These are phyloP conservation scores for Lamellibrachia luymesi DNA, from an alignment of 1,140 invertebrate species.

Conservation along the genomic window DNA sequence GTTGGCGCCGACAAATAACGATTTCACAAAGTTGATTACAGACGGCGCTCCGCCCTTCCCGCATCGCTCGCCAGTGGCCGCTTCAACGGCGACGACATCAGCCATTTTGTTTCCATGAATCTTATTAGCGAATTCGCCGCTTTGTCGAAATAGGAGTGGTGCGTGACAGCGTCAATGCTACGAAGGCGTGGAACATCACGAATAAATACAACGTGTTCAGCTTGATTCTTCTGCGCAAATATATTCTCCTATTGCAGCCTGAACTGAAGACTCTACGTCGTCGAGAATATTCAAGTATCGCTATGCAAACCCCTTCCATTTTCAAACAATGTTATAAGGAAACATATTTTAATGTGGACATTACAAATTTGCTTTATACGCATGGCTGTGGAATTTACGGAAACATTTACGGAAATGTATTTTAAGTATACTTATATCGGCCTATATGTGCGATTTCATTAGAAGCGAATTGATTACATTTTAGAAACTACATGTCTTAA, in stretches of 20 bases:
- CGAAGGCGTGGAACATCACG: not conserved
- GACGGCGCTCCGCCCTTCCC: not conserved
- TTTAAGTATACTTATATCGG: not conserved
- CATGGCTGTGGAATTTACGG: not conserved
- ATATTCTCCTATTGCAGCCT: not conserved
- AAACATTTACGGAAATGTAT: not conserved
- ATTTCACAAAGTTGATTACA: slow-evolving; percentile 5
- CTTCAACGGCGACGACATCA: not conserved
- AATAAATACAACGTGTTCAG: not conserved
- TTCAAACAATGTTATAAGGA: not conserved
- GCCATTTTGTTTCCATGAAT: not conserved
- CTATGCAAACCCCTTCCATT: not conserved
- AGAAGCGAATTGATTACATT: not conserved
- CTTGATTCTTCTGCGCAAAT: not conserved
- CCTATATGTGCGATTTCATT: not conserved
- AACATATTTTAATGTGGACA: not conserved
- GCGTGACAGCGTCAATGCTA: not conserved
- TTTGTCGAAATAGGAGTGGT: not conserved
- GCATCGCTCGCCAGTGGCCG: not conserved
- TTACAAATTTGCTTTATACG: not conserved
- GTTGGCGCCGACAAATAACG: not conserved
- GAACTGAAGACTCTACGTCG: not conserved
- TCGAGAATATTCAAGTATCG: not conserved
- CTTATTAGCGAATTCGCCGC: not conserved
- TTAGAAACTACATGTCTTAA: not conserved